Base-by-base conservation (phyloP, 2,888 invertebrate genomes). In the Lysandra bellargus region DNA sequence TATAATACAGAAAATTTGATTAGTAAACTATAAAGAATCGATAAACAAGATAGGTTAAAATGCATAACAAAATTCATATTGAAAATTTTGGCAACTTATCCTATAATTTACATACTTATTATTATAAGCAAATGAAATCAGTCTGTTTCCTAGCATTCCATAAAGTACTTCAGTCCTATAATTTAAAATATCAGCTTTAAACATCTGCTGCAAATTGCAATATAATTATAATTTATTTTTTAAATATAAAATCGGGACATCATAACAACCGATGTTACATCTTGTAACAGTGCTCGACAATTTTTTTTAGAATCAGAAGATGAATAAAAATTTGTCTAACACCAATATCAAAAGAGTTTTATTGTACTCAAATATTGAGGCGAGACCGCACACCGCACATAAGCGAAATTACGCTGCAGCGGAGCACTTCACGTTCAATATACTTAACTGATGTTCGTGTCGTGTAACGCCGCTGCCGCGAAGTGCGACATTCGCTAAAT, bases 151-250 rank as follows among this genome's bases (percentile, higher is more conserved):
- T 69, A 69, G 33, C 37, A 37, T 69, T 33, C 1, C 17, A 37
- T 69, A 37, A 37, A 14, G 14, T 69, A 69, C 69, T 14, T 69
- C 69, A 69, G 69, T 69, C 69, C 12, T 69, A 69, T 69, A 30
- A 69, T 69, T 69, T 33, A 69, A 69, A 69, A 33, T 33, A 37
- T 37, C 69, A 69, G 69, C 33, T 33, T 33, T 33, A 1, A 69
- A 37, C 12, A 69, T 69, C 5, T 5, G 69, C 69, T 33, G 33
- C 69, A 69, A 33, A 37, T 37, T 33, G 33, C 69, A 69, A 33
- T 69, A 69, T 69, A 17, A 37, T 69, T 14, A 5, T 33, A 69
- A 17, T 69, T 69, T 17, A 33, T 69, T 69, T 14, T 69, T 33
- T 33, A 4, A 69, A 1, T 4, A 12, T 69, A 69, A 69, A 69